A percentile compares a stretch with the other conserved stretches of the same genome.
These are phyloP conservation scores for Acanthoscelides obtectus DNA, from an alignment of 2,888 invertebrate genomes.

Conservation along the genomic window DNA sequence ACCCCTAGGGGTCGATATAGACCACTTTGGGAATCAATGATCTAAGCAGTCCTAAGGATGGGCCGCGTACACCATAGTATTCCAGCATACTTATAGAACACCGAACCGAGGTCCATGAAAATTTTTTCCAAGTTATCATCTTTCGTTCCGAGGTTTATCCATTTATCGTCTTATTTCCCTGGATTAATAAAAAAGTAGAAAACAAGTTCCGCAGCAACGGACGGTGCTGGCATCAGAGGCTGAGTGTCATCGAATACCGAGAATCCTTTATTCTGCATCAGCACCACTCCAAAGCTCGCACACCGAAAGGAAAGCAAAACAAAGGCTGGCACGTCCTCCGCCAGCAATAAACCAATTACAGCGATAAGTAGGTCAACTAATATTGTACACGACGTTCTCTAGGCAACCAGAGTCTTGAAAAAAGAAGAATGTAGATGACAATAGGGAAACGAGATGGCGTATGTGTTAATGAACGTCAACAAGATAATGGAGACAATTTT, in stretches of 20 bases:
- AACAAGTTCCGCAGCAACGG: not conserved
- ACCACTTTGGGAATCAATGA: too few relatives aligned
- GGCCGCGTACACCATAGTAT: too few relatives aligned
- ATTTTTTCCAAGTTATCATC: too few relatives aligned
- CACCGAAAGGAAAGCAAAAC: not conserved
- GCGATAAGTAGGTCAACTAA: not conserved
- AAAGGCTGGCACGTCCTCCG: not conserved
- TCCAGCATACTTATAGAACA: too few relatives aligned
- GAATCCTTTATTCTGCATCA: not conserved
- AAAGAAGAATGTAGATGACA: not conserved
- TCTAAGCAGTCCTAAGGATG: too few relatives aligned
- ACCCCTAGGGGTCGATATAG: too few relatives aligned
- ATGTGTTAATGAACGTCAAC: too few relatives aligned
- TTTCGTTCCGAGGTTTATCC: too few relatives aligned
- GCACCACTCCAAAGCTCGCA: not conserved
- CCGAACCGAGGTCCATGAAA: too few relatives aligned
- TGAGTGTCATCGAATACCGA: not conserved
- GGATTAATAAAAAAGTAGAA: not conserved
- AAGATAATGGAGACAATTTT: too few relatives aligned
- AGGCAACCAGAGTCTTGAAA: not conserved
- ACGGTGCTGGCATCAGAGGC: not conserved
- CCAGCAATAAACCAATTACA: not conserved
- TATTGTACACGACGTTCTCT: not conserved
- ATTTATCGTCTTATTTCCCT: too few relatives aligned
- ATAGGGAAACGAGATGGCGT: not conserved